A percentile compares a stretch with the other conserved stretches of the same genome.
phyloP scores from a whole-genome alignment of 2,888 invertebrate species.

The Megastigmus dorsalis region DNA sequence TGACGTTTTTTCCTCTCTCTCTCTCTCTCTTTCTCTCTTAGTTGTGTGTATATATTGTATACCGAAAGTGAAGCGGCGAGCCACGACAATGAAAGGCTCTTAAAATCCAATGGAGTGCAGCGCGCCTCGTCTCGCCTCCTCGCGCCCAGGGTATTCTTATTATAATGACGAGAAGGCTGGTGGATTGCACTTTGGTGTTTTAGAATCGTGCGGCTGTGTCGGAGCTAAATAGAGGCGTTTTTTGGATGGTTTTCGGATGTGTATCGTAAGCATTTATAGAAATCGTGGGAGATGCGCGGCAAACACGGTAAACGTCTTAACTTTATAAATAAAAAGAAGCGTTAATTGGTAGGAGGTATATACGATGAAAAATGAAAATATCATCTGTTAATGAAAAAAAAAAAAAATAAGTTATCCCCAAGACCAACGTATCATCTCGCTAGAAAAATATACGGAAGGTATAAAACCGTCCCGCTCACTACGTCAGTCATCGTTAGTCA shows the following conservation, averaged over 20 bases:
- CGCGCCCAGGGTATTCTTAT: conserved; percentile 24
- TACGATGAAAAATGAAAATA: too few species aligned
- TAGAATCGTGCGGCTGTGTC: conserved; percentile 9
- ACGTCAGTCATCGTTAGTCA: conserved; percentile 39
- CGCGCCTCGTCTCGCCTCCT: neutral
- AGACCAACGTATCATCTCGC: neutral
- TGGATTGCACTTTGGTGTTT: too few species aligned
- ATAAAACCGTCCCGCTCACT: neutral
- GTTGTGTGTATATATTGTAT: too few species aligned
- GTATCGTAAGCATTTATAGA: neutral
- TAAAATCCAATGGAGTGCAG: too few species aligned
- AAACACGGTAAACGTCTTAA: too few species aligned
- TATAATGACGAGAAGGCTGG: conserved; percentile 5
- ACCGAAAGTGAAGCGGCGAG: neutral
- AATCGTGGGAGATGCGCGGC: neutral
- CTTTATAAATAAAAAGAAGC: too few species aligned
- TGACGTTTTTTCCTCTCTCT: too few species aligned
- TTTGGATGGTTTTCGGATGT: neutral
- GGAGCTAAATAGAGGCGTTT: conserved; percentile 18
- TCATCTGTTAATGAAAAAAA: too few species aligned
- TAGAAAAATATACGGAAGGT: neutral
- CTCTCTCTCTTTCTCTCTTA: neutral
- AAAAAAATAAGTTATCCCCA: neutral
- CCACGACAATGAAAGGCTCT: conserved; percentile 39
- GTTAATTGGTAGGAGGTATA: too few species aligned